Evolutionary conservation across 2,888 invertebrate genomes (phyloP), one percentile per base, ranked within the genome.

Genomic region (Lycocerus yunnanus): DNA sequence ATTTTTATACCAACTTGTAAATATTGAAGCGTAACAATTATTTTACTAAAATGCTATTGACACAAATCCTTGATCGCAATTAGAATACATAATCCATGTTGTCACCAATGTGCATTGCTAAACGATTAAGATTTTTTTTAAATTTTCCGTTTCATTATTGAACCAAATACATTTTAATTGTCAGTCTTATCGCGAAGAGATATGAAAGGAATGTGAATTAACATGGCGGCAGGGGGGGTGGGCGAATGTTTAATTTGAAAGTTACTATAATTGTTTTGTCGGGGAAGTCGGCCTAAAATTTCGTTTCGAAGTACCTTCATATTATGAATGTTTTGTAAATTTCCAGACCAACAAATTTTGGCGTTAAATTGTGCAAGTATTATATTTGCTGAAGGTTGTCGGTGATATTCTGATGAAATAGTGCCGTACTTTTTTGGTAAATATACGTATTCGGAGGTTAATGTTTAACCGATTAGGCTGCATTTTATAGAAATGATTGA

Each of bases 281-380:
- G 43, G 43, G 43, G 43, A 43, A 43, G 18, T 61, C 18, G 8
- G 10, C 10, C 6, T 13, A 6, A 16, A 16, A 16, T 63, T 15
- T 63, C 16, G 3, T 63, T 20, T 63, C 9, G 2, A 0, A 14
- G 15, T 16, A 8, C 13, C 3, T 8, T 61, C n/a, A 16, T n/a
- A n/a, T n/a, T n/a, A 18, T 16, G 10, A 21, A 24, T 24, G 77
- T 78, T 77, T 78, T 74, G 76, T 77, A 75, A 71, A 77, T 78
- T 78, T 78, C 77, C 78, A 72, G 63, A 63, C 43, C 73, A 71
- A 15, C 69, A 73, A 66, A 77, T 76, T 77, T 76, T 77, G 69
- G 77, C 78, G 78, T 77, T 78, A 78, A 78, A 78, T 78, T 77
- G 58, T 21, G 65, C 21, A 73, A 75, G 10, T 24, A 24, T 24